These are phyloP conservation scores for Drosophila paracracens DNA, from an alignment of 2,888 invertebrate species.

Conservation along the genomic window DNA sequence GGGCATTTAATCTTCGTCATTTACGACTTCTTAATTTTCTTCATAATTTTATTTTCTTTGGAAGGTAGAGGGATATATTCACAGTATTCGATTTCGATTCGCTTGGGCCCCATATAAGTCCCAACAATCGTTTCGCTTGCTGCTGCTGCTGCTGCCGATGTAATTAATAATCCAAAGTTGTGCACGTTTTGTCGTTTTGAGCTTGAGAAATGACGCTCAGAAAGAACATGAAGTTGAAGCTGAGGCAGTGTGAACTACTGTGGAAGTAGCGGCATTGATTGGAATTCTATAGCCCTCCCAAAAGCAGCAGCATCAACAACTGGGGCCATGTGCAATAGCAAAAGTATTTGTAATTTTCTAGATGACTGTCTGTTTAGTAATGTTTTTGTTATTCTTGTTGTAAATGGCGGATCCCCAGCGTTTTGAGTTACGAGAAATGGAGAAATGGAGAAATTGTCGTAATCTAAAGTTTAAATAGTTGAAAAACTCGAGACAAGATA, in stretches of 20 bases:
- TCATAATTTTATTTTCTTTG: conserved; percentile 5
- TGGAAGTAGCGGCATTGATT: conserved; percentile 63
- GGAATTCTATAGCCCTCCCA: conserved; percentile 59
- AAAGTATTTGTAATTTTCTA: conserved; percentile 80
- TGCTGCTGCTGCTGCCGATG: conserved; percentile 58
- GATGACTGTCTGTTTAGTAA: conserved; percentile 63
- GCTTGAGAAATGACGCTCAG: conserved; percentile 75
- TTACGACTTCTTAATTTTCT: conserved; percentile 5
- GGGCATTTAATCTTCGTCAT: conserved; percentile 6
- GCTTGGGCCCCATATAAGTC: conserved; percentile 71
- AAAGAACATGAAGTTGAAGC: conserved; percentile 26
- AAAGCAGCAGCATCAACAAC: conserved; percentile 13
- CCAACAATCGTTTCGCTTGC: conserved; percentile 45
- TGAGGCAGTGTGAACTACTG: conserved; percentile 37
- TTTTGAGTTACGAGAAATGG: conserved; percentile 70
- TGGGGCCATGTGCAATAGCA: conserved; percentile 58
- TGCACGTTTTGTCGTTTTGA: conserved; percentile 77
- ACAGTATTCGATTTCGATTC: conserved; percentile 75
- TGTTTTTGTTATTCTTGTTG: conserved; percentile 27
- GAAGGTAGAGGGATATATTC: conserved; percentile 30
- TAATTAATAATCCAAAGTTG: conserved; percentile 80
- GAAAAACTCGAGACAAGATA: conserved; percentile 64
- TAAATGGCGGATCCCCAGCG: conserved; percentile 63
- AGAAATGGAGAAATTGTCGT: conserved; percentile 72
- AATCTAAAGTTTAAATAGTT: conserved; percentile 77